Evolutionary conservation across 1,140 invertebrate genomes (phyloP).

Genomic region (Drosophila tropicalis): DNA sequence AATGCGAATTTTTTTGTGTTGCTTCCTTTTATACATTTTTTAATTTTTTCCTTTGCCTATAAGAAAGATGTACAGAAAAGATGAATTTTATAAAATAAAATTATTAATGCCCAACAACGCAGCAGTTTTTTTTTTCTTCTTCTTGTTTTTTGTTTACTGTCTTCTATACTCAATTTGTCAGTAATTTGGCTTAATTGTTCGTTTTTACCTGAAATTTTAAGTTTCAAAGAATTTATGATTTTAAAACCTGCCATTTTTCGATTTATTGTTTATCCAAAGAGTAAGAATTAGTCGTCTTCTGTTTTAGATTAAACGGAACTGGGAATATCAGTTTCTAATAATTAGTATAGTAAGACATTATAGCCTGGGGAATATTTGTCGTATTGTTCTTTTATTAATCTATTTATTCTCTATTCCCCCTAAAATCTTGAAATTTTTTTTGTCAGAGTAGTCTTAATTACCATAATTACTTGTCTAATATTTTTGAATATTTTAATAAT

Average conservation of each 20-base stretch:
- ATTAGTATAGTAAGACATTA: too few relatives aligned
- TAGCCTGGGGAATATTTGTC: too few relatives aligned
- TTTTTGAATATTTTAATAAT: background rate
- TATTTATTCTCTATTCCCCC: too few relatives aligned
- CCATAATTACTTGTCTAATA: too few relatives aligned
- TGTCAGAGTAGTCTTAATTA: too few relatives aligned
- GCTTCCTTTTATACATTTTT: slow-evolving; percentile 21
- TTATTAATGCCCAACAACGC: slow-evolving; percentile 54
- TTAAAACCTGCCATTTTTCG: too few relatives aligned
- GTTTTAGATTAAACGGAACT: too few relatives aligned
- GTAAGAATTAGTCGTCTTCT: too few relatives aligned
- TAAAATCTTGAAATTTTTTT: too few relatives aligned
- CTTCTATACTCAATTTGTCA: slow-evolving; percentile 7
- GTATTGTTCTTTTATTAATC: too few relatives aligned
- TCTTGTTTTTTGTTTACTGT: slow-evolving; percentile 8
- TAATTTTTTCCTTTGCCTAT: background rate
- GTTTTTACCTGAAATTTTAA: background rate
- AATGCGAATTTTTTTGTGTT: slow-evolving; percentile 46
- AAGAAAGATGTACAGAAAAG: slow-evolving; percentile 26
- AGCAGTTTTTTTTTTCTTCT: slow-evolving; percentile 26
- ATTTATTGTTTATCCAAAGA: too few relatives aligned
- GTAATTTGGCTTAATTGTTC: background rate
- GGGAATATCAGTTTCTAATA: too few relatives aligned
- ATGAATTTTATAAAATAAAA: slow-evolving; percentile 58
- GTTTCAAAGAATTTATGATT: background rate